phyloP scores from a whole-genome alignment of 2,797 vertebrate species.

The Dermochelys coriacea region DNA sequence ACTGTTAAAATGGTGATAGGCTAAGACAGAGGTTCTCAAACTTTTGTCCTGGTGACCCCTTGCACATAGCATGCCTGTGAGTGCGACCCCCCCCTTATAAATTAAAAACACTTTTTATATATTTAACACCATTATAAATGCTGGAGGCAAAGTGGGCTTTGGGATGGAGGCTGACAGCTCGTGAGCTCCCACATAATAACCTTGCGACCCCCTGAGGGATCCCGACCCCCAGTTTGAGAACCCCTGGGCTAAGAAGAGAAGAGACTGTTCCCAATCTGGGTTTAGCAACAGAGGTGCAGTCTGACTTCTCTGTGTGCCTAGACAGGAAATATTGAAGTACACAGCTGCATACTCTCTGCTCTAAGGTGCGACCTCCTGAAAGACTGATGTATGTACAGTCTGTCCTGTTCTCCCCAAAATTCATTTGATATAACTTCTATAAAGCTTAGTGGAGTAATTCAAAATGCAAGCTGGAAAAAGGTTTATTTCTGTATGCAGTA shows the following conservation, averaged over 20 bases:
- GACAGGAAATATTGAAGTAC: background rate
- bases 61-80: too few species aligned
- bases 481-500: background rate
- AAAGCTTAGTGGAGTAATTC: background rate
- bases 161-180: too few species aligned
- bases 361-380: background rate
- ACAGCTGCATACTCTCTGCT: background rate
- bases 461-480: background rate
- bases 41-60: too few species aligned
- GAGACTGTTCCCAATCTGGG: background rate
- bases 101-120: too few species aligned
- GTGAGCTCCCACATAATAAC: too few species aligned
- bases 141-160: too few species aligned
- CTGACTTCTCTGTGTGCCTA: background rate
- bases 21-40: background rate
- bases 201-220: too few species aligned
- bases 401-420: background rate
- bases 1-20: background rate
- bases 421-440: background rate
- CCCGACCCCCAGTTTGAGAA: too few species aligned
- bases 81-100: too few species aligned
- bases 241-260: background rate
- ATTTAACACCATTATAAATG: too few species aligned
- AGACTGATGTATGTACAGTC: background rate
- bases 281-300: rapidly evolving